Evolutionary conservation across 2,888 invertebrate species (phyloP), one percentile per base, ranked within the genome.

Genomic region (Tipula lateralis): DNA sequence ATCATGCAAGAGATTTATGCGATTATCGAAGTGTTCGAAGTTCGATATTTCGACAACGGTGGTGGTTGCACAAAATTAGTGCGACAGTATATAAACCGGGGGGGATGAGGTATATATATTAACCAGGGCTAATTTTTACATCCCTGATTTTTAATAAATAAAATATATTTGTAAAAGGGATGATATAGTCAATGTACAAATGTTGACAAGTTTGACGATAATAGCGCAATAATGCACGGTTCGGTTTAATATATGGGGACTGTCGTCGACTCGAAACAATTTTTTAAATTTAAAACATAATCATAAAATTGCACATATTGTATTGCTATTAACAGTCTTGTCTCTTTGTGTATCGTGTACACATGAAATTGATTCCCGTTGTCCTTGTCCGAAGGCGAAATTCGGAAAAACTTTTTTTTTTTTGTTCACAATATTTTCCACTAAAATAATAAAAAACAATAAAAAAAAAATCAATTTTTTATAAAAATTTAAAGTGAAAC

Each of bases 291-390:
- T 66, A 66, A 66, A 66, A 66, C 66, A 24, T 66, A 66, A 66
- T 66, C 66, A 66, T 66, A 66, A 66, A 66, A 66, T 66, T 66
- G 66, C 66, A 66, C 66, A 66, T 66, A 66, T 66, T 66, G 66
- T 24, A 66, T 66, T 24, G 24, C 66, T 66, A 66, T 66, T 66
- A 66, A 66, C 66, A 66, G 66, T 66, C 66, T 66, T 66, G 66
- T 66, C 66, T 66, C 9, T 24, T 66, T 19, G 24, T 24, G 12
- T 24, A 6, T 2, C 6, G 6, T 66, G 7, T 24, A 66, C 13
- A 66, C 7, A 66, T 66, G 66, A 66, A 66, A 66, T 66, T 66
- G 66, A 66, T 66, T 66, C 66, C 66, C 66, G 66, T 66, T 66
- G 66, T 66, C 66, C 66, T 19, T 66, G 66, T 66, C 66, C 66